Base-by-base conservation (phyloP, 2,113 vertebrate genomes). In the Penelope pileata region DNA sequence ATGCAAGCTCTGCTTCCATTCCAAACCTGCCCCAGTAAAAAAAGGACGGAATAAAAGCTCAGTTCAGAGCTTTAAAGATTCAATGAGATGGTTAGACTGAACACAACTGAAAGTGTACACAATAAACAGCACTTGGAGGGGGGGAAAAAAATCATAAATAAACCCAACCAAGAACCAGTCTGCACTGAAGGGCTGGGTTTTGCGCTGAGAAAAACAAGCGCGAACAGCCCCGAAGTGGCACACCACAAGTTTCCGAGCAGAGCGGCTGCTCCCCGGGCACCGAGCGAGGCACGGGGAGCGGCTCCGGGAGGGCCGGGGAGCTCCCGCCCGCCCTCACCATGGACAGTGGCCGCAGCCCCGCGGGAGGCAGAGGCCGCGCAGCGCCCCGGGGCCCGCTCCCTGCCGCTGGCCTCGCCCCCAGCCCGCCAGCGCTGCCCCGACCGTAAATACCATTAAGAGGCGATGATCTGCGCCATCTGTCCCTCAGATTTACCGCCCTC, bases 311-410 rank as follows among this genome's bases (percentile, higher is more conserved):
- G 68, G 63, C 14, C 13, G 64, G 8, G 36, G 64, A 27, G 73
- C 51, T 42, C 75, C 18, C 59, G 59, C 66, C 72, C 34, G 90
- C 42, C 56, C 58, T 60, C 97, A 98, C 98, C 98, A 98, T 97
- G 97, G 97, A 98, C 98, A 98, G 97, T 92, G 97, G 96, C 97
- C 85, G 24, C 51, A 17, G 66, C 63, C 72, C 24, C 64, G 50
- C 48, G 81, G 67, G 81, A 59, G 77, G 62, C 59, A 48, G 84
- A 70, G 67, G 47, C 58, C 53, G 12, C 29, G 36, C 43, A 19
- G 30, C 42, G 16, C 32, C 36, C 53, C 36, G 27, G 60, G 75
- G 24, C 66, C 78, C 67, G 45, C 50, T 19, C 59, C 68, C 51
- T 62, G 21, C 76, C 42, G 66, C 72, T 88, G 56, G 80, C 74